Evolutionary conservation across 2,113 vertebrate species (phyloP).

Genomic region (Pygathrix nemaeus): DNA sequence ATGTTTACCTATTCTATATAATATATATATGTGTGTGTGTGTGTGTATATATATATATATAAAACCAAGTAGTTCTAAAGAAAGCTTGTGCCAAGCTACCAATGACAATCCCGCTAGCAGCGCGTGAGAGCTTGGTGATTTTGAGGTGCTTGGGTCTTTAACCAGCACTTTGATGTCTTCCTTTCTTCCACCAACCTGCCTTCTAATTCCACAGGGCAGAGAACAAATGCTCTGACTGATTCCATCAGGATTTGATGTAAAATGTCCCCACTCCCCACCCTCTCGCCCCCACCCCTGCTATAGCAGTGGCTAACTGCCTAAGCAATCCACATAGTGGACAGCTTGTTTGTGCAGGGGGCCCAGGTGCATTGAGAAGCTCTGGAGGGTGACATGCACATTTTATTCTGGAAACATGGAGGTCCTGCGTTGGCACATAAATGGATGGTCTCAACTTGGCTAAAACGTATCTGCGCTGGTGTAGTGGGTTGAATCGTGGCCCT

Average conservation of each 20-base stretch:
- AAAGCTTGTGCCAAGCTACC: no score
- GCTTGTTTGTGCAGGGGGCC: not conserved
- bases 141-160: no score
- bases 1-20: not conserved
- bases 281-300: fast-evolving
- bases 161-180: fast-evolving
- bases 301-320: not conserved
- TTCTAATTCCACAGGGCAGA: not conserved
- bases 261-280: fast-evolving
- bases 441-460: not conserved
- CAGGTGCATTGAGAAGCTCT: fast-evolving
- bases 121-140: fast-evolving
- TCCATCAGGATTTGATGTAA: not conserved
- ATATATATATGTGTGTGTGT: no score
- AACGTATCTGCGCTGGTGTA: not conserved
- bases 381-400: not conserved
- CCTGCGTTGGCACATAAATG: not conserved
- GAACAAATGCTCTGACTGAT: not conserved
- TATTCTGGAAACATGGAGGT: not conserved
- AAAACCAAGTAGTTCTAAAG: not conserved
- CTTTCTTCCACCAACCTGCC: fast-evolving
- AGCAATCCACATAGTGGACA: not conserved
- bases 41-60: not conserved
- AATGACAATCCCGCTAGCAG: fast-evolving
- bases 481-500: not conserved